Percentiles rank a stretch among this genome's conserved stretches.
phyloP scores from a whole-genome alignment of 1,140 invertebrate species.

The Tetramorium alpestre region DNA sequence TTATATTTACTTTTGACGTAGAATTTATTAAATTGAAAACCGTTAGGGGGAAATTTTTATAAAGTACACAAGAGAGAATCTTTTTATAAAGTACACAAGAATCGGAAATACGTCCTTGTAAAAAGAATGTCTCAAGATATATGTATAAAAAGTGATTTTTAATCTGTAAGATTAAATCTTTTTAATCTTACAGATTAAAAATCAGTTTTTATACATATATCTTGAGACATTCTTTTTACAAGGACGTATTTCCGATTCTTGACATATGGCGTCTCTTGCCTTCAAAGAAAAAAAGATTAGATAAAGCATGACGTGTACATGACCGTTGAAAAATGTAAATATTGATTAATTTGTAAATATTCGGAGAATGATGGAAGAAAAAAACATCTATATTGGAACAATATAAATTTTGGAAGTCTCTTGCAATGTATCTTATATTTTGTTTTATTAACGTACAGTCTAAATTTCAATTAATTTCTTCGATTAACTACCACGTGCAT shows the following conservation, averaged over 20 bases:
- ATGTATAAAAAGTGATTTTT: neutral
- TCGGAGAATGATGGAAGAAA: neutral
- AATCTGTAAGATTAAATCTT: too few species aligned
- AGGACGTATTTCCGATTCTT: neutral
- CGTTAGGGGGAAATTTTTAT: neutral
- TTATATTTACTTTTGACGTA: neutral
- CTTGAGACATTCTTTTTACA: neutral
- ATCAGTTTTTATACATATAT: neutral
- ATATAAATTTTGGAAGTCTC: neutral
- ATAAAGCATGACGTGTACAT: neutral
- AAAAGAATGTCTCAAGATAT: neutral
- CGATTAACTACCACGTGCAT: neutral
- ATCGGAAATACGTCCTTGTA: neutral
- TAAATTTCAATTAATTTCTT: neutral
- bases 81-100: neutral
- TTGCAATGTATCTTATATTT: neutral
- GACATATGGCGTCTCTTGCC: neutral
- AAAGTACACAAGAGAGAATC: neutral
- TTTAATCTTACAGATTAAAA: neutral
- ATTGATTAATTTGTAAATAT: neutral
- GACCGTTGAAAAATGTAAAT: neutral
- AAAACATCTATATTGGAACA: neutral
- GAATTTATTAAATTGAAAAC: neutral
- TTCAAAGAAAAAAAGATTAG: neutral
- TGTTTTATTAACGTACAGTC: neutral